Evolutionary conservation across 2,888 invertebrate species (phyloP).

Genomic region (Aphidoletes aphidimyza): DNA sequence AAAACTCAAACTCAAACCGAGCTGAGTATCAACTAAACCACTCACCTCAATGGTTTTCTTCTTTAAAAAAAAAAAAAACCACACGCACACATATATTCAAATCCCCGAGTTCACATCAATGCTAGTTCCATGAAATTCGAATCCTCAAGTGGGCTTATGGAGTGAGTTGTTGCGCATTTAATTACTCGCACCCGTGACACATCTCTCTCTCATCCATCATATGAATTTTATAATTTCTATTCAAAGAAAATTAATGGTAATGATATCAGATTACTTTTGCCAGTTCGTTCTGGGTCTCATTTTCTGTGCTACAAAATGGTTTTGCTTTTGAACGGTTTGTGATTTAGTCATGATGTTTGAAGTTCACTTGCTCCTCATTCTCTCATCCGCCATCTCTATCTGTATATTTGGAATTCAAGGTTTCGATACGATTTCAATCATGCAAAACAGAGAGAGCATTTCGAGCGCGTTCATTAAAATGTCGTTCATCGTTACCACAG

Average conservation of each 20-base stretch:
- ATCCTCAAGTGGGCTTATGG: not conserved
- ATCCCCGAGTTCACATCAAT: too few relatives aligned
- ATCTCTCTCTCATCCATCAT: constrained; percentile 17
- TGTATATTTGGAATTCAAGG: too few relatives aligned
- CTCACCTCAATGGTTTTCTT: too few relatives aligned
- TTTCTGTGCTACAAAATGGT: not conserved
- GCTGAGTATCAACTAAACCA: too few relatives aligned
- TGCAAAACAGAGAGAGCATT: not conserved
- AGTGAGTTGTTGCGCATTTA: not conserved
- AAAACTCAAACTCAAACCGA: too few relatives aligned
- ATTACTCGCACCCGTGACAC: constrained; percentile 21
- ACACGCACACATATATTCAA: not conserved
- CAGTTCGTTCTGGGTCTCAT: not conserved
- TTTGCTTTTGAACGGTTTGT: not conserved
- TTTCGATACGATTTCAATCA: not conserved
- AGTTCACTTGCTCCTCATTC: too few relatives aligned
- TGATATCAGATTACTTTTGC: constrained; percentile 6
- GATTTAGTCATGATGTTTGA: not conserved
- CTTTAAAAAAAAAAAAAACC: too few relatives aligned
- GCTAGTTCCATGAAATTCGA: not conserved
- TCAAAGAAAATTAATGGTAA: not conserved
- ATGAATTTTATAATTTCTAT: constrained; percentile 20
- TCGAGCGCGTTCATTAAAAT: constrained; percentile 37
- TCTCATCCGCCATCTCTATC: too few relatives aligned
- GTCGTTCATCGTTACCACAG: constrained; percentile 46